Evolutionary conservation across 2,113 vertebrate species (phyloP).

Genomic region (Callospermophilus lateralis): DNA sequence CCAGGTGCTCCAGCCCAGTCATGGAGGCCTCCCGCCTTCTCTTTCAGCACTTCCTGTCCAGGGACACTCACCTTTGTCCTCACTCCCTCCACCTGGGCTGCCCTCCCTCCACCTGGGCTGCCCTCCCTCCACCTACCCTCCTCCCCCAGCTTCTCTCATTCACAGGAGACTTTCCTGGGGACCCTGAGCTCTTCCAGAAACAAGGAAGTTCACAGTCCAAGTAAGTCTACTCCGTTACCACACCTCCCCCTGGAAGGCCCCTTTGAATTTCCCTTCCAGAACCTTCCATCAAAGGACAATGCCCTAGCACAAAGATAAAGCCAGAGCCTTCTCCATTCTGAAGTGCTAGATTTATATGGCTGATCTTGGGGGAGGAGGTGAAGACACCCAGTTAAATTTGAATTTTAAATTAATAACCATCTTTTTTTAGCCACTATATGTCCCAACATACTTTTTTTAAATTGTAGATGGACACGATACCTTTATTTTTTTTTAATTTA

Average conservation of each 20-base stretch:
- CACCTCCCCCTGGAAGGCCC: background rate
- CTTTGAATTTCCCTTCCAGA: background rate
- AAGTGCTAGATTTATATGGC: background rate
- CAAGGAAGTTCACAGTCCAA: background rate
- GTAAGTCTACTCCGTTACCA: background rate
- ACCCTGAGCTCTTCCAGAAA: background rate
- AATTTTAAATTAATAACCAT: background rate
- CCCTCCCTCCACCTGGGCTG: background rate
- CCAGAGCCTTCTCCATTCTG: background rate
- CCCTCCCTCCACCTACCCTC: background rate
- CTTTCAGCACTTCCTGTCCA: conserved; percentile 33
- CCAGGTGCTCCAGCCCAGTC: background rate
- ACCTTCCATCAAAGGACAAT: background rate
- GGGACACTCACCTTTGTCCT: background rate
- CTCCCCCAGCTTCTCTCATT: background rate
- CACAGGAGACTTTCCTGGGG: background rate
- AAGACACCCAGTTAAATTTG: background rate
- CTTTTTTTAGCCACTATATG: background rate
- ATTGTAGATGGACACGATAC: too few species aligned
- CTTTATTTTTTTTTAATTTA: too few species aligned
- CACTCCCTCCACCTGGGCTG: background rate
- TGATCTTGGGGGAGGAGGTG: background rate
- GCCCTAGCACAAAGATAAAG: background rate
- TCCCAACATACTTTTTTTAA: background rate
- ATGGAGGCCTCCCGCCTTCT: background rate